Evolutionary conservation across 2,113 vertebrate genomes (phyloP), one percentile per base, ranked within the genome.

Genomic region (Sprattus sprattus): DNA sequence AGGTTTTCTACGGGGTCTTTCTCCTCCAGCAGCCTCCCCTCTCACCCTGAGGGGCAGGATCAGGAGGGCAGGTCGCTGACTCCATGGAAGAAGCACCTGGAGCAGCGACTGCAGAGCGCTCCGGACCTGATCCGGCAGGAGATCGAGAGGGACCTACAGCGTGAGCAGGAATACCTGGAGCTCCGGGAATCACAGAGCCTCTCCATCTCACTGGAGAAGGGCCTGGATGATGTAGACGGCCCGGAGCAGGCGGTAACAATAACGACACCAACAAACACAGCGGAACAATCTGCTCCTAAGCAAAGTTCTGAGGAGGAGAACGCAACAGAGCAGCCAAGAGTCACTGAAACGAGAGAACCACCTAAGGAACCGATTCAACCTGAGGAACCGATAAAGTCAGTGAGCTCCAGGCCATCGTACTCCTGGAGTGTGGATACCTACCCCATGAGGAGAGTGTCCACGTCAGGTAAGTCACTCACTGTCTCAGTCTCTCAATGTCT

Each of bases 81-180:
- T 49, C 84, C 45, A 18, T 91, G 91, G 93, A 92, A 25, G 64
- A 88, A 91, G 28, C 90, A 32, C 39, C 90, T 90, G 25, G 94
- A 95, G 84, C 90, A 86, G 82, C 93, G 94, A 46, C 95, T 90
- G 90, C 85, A 91, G 0, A 94, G 88, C 22, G 93, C 94, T 0
- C 94, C 94, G 0, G 91, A 92, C 0, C 89, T 96, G 85, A 97
- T 99, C 0, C 96, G 97, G 84, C 92, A 92, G 89, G 98, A 99
- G 89, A 96, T 98, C 16, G 86, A 94, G 88, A 93, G 95, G 0
- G 93, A 91, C 7, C 45, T 98, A 88, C 94, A 91, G 86, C 93
- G 98, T 32, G 98, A 99, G 88, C 91, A 94, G 54, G 97, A 99
- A 90, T 93, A 97, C 45, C 95, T 91, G 8, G 91, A 95, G 71